A percentile compares a stretch with the other conserved stretches of the same genome.
These are phyloP conservation scores for Paradoxurus hermaphroditus DNA, from an alignment of 2,113 vertebrate species.

Conservation along the genomic window DNA sequence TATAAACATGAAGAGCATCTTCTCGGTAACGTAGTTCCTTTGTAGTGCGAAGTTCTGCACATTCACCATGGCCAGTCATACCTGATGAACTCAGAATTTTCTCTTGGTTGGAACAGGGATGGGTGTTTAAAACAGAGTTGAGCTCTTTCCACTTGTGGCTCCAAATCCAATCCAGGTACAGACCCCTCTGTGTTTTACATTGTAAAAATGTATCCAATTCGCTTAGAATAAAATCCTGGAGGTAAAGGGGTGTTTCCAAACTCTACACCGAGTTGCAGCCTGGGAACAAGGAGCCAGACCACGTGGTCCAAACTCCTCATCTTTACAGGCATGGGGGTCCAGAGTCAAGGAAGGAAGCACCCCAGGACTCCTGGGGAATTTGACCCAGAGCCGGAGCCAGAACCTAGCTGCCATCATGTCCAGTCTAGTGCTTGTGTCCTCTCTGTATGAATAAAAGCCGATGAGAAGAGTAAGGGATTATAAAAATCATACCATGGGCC, in stretches of 20 bases:
- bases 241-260: background rate
- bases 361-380: background rate
- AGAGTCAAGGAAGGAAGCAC: background rate
- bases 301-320: background rate
- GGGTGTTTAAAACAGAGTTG: background rate
- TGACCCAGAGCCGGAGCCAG: background rate
- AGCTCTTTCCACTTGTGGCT: background rate
- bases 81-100: background rate
- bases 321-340: background rate
- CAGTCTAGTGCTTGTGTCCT: background rate
- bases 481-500: background rate
- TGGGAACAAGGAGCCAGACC: background rate
- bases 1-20: background rate
- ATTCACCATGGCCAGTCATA: background rate
- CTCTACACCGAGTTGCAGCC: background rate
- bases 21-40: background rate
- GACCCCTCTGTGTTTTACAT: background rate
- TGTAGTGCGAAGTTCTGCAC: background rate
- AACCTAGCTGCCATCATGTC: background rate
- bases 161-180: background rate
- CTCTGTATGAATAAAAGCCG: background rate
- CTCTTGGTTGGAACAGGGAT: background rate
- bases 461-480: background rate
- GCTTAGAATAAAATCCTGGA: conserved; percentile 23
- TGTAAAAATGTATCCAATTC: background rate